Base-by-base conservation (phyloP, 2,113 vertebrate genomes). In the Festucalex cinctus region DNA sequence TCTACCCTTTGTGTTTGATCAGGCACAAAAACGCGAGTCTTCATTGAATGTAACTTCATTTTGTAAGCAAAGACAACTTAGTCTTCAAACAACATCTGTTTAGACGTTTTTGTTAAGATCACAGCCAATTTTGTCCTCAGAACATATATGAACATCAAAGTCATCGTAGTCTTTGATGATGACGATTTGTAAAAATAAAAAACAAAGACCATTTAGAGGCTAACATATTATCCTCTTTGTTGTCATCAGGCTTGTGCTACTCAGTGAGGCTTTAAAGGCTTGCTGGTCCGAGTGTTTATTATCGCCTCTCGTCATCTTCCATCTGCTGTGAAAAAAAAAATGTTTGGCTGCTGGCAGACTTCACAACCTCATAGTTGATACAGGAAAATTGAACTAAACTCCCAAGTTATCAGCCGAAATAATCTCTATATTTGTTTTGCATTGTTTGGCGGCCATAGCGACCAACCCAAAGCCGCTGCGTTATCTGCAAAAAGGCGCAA, bases 401-500 rank as follows among this genome's bases (percentile, higher is more conserved):
- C 39, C 22, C 22, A n/a, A 13, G 60, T 62, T 62, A 62, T 62
- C 60, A 43, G 14, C 7, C 60, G 13, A 62, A 62, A 62, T 43
- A 39, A 62, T 62, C 60, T 62, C 60, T 22, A 24, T 62, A 43
- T 62, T 62, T 62, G 60, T 62, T 57, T 62, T 44, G 60, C 60
- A 62, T 62, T 62, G 60, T 62, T 43, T 22, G 60, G 39, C 37
- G 26, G n/a, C 60, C 37, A 26, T n/a, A 41, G 60, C 41, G 60
- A 62, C 60, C 43, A 62, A 43, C 39, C n/a, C 36, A 37, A 61
- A 61, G 37, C 22, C 16, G 6, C 8, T 41, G 14, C 28, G 58
- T 66, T 69, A 58, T 68, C 46, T 66, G 46, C 39, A 7, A 41
- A 66, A 65, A 74, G 32, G 66, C 54, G 26, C 54, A 32, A 57